Evolutionary conservation across 2,797 vertebrate species (phyloP).

Genomic region (Myotis findleyi): DNA sequence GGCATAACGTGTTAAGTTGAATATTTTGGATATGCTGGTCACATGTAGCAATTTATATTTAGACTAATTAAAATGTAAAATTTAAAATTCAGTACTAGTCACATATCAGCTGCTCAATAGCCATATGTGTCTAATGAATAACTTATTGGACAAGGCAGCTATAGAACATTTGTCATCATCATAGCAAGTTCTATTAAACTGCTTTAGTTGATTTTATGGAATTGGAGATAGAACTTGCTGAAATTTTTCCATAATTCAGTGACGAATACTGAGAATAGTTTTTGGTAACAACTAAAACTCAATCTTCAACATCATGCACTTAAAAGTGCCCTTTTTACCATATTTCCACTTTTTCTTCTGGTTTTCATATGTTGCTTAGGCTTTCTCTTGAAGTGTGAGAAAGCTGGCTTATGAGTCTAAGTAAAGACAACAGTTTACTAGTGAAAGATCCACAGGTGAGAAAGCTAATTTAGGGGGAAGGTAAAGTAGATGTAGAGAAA

Average conservation of each 20-base stretch:
- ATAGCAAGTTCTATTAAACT: not conserved
- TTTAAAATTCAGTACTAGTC: not conserved
- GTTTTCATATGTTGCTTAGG: not conserved
- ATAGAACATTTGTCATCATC: not conserved
- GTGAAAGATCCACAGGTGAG: not conserved
- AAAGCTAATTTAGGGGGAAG: not conserved
- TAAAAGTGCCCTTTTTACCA: not conserved
- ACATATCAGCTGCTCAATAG: not conserved
- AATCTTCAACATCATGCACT: not conserved
- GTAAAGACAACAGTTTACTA: not conserved
- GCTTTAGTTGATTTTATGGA: not conserved
- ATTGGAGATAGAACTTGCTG: not conserved
- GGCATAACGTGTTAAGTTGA: not conserved
- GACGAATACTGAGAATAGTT: not conserved
- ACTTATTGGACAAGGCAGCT: not conserved
- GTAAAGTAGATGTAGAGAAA: not conserved
- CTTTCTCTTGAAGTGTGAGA: slow-evolving; percentile 10
- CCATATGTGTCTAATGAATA: not conserved
- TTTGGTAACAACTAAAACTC: not conserved
- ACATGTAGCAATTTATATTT: not conserved
- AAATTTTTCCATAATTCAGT: not conserved
- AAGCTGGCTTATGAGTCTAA: slow-evolving; percentile 15
- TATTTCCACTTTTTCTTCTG: not conserved
- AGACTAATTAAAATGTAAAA: slow-evolving; percentile 1
- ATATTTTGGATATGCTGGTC: not conserved